Percentiles rank a stretch among this genome's conserved stretches.
Conservation (phyloP, 1,140 invertebrate species). For the Papilio polyxenes region DNA sequence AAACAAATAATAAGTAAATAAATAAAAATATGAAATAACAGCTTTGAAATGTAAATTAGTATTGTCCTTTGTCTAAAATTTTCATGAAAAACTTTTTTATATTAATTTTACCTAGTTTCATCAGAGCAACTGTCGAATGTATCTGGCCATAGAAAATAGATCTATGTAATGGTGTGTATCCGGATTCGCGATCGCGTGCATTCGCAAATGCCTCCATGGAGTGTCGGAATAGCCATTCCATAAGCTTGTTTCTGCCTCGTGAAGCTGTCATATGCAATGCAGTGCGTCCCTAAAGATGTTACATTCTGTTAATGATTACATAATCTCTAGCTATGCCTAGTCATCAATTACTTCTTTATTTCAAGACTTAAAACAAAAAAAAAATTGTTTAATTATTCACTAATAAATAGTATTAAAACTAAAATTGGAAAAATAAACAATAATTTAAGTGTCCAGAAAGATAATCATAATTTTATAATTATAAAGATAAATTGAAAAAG, state of each 20-base stretch:
- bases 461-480: no score
- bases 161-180: conserved; percentile 88
- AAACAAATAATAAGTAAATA: no score
- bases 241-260: conserved; percentile 83
- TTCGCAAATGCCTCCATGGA: conserved; percentile 82
- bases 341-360: no score
- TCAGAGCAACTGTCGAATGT: conserved; percentile 82
- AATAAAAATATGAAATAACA: no score
- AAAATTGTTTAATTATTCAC: no score
- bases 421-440: no score
- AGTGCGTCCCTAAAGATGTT: conserved; percentile 80
- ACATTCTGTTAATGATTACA: background rate
- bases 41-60: no score
- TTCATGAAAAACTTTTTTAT: background rate
- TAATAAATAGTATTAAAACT: no score
- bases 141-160: conserved; percentile 90
- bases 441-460: no score
- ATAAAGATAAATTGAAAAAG: no score
- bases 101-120: conserved; percentile 79
- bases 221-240: conserved; percentile 84
- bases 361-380: no score
- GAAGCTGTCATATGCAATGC: conserved; percentile 86
- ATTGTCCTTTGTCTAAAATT: no score
- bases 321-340: background rate
- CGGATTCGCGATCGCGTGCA: conserved; percentile 85